Evolutionary conservation across 2,888 invertebrate species (phyloP), one percentile per base, ranked within the genome.

Genomic region (Synanthedon vespiformis): DNA sequence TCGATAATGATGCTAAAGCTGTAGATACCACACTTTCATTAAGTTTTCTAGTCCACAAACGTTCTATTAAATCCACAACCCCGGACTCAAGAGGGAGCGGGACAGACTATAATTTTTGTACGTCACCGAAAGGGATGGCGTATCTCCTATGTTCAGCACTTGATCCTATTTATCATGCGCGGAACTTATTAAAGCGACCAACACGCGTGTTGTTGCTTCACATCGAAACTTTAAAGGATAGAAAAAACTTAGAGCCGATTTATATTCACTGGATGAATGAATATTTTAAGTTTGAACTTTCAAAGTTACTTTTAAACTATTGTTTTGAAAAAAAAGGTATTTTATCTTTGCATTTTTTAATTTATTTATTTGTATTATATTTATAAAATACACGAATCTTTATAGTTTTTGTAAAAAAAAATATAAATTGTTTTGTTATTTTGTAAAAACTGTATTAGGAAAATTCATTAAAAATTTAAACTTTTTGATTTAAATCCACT

Each of bases 81-180:
- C 74, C 22, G 59, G 59, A 56, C 62, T 5, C 58, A 54, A 53
- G 70, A 59, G 60, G 47, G 67, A 76, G 62, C 69, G 69, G 68
- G 68, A 64, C 48, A 47, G 56, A 55, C 54, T 51, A 64, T 61
- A 61, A 61, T 63, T 67, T 34, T 67, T 56, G 51, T 40, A 13
- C 40, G 13, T 27, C 5, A 50, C 34, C 49, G 53, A 56, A 50
- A 54, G 34, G 53, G 57, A 56, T 27, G 40, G 41, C 49, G 47
- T 48, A 16, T 13, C 40, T 60, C 57, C 60, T 64, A 70, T 60
- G 68, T 64, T 68, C 72, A 63, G 65, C 71, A 75, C 77, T 80
- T 84, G 78, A 84, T 85, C 81, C 81, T 81, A 81, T 85, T 85
- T 84, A 81, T 81, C 80, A 81, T 80, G 73, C 74, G 70, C 71